phyloP scores from a whole-genome alignment of 2,113 vertebrate species.

The Lagopus leucura region DNA sequence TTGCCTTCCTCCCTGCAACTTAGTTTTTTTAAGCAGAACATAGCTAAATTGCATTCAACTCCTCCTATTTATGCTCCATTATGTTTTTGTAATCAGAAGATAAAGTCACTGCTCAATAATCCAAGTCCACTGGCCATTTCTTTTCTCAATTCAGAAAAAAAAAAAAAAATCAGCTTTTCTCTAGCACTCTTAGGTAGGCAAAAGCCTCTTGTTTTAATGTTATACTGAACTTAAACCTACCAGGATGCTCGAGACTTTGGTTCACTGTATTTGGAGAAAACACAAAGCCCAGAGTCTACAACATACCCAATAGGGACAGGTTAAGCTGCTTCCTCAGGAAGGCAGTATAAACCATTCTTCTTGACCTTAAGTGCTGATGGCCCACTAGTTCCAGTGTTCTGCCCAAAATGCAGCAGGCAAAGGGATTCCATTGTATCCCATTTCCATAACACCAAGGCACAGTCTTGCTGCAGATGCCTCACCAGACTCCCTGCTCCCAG shows the following conservation, averaged over 20 bases:
- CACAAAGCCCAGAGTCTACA: neutral
- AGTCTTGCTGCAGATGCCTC: rapidly evolving
- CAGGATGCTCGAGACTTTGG: neutral
- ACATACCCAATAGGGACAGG: neutral
- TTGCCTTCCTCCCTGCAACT: neutral
- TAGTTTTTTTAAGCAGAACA: neutral
- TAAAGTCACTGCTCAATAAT: neutral
- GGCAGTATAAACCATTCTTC: neutral
- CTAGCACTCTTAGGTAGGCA: neutral
- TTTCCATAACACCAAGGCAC: neutral
- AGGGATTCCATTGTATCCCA: neutral
- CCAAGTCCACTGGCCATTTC: neutral
- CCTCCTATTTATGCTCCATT: neutral
- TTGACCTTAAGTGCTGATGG: neutral
- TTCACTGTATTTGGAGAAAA: neutral
- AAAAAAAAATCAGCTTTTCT: neutral
- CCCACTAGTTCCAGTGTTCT: neutral
- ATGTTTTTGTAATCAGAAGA: neutral
- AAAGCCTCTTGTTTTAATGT: neutral
- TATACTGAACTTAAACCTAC: neutral
- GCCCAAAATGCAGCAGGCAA: neutral
- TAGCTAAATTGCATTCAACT: neutral
- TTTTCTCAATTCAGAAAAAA: neutral
- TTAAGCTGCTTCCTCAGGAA: neutral
- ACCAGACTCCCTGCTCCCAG: rapidly evolving